These are phyloP conservation scores for Drosophila meridiana DNA, from an alignment of 2,888 invertebrate genomes.

Conservation along the genomic window DNA sequence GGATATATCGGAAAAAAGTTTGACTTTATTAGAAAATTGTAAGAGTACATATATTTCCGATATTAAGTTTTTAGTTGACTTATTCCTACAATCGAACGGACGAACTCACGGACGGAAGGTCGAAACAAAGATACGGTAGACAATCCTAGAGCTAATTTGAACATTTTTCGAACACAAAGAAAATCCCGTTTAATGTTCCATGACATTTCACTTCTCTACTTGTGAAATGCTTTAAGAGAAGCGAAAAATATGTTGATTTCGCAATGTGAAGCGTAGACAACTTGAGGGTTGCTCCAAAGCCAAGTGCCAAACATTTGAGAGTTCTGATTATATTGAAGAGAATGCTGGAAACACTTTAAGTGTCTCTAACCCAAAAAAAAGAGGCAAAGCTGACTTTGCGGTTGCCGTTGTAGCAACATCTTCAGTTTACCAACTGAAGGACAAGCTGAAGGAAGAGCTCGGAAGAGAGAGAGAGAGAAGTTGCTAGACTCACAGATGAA, in stretches of 20 bases:
- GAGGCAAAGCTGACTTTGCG: conserved; percentile 21
- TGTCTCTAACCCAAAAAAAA: conserved; percentile 9
- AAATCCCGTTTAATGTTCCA: neutral
- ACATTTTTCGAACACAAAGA: neutral
- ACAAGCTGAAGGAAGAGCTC: neutral
- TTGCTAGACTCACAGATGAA: conserved; percentile 9
- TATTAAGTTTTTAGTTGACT: too few relatives aligned
- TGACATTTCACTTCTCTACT: neutral
- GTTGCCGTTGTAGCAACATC: conserved; percentile 38
- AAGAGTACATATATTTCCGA: too few relatives aligned
- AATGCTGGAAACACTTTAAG: conserved; percentile 24
- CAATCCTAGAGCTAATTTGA: too few relatives aligned
- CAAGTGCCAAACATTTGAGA: conserved; percentile 14
- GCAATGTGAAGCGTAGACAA: neutral
- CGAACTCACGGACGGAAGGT: neutral
- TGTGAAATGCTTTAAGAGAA: neutral
- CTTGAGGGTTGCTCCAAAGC: conserved; percentile 3
- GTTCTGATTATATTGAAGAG: conserved; percentile 20
- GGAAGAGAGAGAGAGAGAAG: neutral
- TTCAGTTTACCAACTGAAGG: conserved; percentile 1
- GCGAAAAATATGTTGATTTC: conserved; percentile 1
- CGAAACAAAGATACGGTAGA: too few relatives aligned
- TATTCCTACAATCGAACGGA: neutral
- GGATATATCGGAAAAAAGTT: too few relatives aligned
- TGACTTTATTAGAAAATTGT: too few relatives aligned